phyloP scores from a whole-genome alignment of 1,140 invertebrate genomes.

The Pseudomyrmex flavicornis region DNA sequence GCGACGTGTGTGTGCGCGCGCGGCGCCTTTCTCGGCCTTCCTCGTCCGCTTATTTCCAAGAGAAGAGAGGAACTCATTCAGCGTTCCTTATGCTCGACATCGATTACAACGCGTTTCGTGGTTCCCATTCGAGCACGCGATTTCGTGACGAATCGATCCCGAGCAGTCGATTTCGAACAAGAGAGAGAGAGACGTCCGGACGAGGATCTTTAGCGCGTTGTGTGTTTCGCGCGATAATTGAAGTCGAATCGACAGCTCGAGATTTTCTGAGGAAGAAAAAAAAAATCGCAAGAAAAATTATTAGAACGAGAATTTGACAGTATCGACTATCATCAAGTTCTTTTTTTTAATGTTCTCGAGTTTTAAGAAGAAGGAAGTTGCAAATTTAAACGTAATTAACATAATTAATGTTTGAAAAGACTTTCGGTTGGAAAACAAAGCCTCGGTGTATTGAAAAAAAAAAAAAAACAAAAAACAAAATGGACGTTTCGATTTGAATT shows the following conservation, averaged over 20 bases:
- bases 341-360: too few relatives aligned
- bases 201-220: not conserved
- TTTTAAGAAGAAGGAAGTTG: too few relatives aligned
- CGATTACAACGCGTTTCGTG: constrained; percentile 41
- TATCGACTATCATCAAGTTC: too few relatives aligned
- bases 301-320: too few relatives aligned
- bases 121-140: constrained; percentile 36
- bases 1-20: constrained; percentile 26
- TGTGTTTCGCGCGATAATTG: not conserved
- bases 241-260: not conserved
- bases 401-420: too few relatives aligned
- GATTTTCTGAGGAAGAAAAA: not conserved
- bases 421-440: too few relatives aligned
- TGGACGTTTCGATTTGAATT: too few relatives aligned
- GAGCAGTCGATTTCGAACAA: constrained; percentile 9
- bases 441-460: too few relatives aligned
- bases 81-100: constrained; percentile 48
- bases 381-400: too few relatives aligned
- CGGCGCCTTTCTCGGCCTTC: constrained; percentile 66
- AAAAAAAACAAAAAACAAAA: too few relatives aligned
- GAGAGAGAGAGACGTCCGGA: not conserved
- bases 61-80: constrained; percentile 35
- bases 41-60: constrained; percentile 8
- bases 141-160: constrained; percentile 52
- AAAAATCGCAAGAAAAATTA: not conserved